Evolutionary conservation across 2,797 vertebrate genomes (phyloP).

Genomic region (Lepilemur ruficaudatus): DNA sequence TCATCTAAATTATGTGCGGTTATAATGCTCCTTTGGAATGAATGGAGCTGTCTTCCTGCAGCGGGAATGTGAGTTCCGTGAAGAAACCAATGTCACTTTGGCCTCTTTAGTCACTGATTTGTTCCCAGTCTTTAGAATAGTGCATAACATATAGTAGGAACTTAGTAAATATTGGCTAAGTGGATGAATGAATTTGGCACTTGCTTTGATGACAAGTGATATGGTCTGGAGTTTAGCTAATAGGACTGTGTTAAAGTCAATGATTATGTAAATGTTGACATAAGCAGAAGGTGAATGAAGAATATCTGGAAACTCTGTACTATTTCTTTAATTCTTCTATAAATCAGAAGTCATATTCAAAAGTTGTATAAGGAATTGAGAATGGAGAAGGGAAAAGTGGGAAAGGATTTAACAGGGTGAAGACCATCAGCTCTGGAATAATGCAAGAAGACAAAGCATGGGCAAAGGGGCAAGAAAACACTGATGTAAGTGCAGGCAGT

Average conservation of each 20-base stretch:
- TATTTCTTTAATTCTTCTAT: not conserved
- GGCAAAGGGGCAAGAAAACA: not conserved
- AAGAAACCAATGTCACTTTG: not conserved
- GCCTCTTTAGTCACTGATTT: not conserved
- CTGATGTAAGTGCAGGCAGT: not conserved
- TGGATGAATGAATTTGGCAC: not conserved
- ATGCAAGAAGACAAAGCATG: not conserved
- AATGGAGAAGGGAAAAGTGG: not conserved
- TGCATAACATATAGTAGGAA: not conserved
- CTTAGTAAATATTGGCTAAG: not conserved
- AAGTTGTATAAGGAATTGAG: not conserved
- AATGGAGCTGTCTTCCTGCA: not conserved
- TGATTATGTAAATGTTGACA: not conserved
- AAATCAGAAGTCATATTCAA: not conserved
- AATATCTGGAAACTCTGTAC: not conserved
- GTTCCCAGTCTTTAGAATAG: not conserved
- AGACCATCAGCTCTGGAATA: not conserved
- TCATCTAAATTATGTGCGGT: not conserved
- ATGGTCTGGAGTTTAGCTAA: not conserved
- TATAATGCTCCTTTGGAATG: not conserved
- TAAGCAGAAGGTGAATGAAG: not conserved
- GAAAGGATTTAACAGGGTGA: not conserved
- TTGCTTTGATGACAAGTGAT: not conserved
- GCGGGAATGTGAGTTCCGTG: not conserved
- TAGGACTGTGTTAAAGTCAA: not conserved